Conservation (phyloP, 2,113 vertebrate genomes). For the Hylia prasina region DNA sequence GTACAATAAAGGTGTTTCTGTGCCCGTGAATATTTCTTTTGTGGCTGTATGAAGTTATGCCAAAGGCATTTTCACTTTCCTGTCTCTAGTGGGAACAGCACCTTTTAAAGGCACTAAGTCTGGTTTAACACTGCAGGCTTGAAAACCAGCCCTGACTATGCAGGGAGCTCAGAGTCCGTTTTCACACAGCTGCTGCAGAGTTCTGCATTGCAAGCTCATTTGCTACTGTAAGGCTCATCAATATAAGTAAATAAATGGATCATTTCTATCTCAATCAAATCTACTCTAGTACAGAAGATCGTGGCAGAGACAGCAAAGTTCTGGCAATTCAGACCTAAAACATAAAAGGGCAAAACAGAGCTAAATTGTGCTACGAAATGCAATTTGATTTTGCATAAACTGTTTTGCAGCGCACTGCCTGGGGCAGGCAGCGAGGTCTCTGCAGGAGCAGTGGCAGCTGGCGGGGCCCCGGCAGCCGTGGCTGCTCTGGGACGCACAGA, state of each 20-base stretch:
- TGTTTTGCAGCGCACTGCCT: background rate
- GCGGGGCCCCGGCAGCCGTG: fast-evolving
- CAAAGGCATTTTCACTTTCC: background rate
- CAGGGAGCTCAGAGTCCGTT: background rate
- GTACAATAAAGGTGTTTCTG: background rate
- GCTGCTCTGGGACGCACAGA: fast-evolving
- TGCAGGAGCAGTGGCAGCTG: background rate
- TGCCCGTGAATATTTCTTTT: background rate
- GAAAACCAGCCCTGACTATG: background rate
- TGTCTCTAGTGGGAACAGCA: background rate
- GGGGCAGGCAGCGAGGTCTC: background rate
- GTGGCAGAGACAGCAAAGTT: background rate
- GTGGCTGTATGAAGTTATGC: background rate
- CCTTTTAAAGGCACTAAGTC: background rate
- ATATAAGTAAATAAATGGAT: constrained; percentile 23
- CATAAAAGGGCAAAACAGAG: background rate
- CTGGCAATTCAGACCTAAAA: background rate
- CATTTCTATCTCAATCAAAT: background rate
- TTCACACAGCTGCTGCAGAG: background rate
- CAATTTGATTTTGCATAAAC: background rate
- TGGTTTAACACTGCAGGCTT: background rate
- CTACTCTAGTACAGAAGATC: background rate
- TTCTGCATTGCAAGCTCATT: background rate
- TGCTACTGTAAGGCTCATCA: background rate
- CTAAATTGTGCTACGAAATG: background rate